phyloP scores from a whole-genome alignment of 2,113 vertebrate species.

The Oophaga pumilio region DNA sequence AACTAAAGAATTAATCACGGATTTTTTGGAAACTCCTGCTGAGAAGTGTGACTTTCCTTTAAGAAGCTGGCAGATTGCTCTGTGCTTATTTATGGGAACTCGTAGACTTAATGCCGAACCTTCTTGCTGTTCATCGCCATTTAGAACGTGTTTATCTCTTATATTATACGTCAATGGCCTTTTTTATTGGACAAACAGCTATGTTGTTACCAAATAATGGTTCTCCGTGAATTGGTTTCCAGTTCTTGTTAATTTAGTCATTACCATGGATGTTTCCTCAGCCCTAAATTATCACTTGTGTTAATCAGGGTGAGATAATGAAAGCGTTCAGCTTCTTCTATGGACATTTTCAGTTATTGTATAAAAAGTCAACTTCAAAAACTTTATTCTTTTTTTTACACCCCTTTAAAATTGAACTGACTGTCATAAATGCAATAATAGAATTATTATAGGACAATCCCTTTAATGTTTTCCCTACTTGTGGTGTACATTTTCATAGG shows the following conservation, averaged over 20 bases:
- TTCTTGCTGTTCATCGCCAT: conserved; percentile 18
- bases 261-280: neutral
- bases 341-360: neutral
- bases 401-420: neutral
- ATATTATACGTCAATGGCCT: conserved; percentile 6
- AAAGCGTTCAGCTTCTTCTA: neutral
- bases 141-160: conserved; percentile 18
- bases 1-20: neutral
- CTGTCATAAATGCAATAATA: neutral
- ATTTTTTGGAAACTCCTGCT: neutral
- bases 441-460: too few species aligned
- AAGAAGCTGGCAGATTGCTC: neutral
- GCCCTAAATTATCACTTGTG: conserved; percentile 21
- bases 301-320: conserved; percentile 44
- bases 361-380: neutral
- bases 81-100: neutral
- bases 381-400: neutral
- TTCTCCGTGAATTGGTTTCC: neutral
- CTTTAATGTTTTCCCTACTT: too few species aligned
- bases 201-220: conserved; percentile 43
- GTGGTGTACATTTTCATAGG: too few species aligned
- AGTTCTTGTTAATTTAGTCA: conserved; percentile 32
- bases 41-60: neutral
- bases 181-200: conserved; percentile 40
- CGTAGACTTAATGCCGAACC: neutral